Evolutionary conservation across 1,140 invertebrate species (phyloP), one percentile per base, ranked within the genome.

Genomic region (Acarapis woodi): DNA sequence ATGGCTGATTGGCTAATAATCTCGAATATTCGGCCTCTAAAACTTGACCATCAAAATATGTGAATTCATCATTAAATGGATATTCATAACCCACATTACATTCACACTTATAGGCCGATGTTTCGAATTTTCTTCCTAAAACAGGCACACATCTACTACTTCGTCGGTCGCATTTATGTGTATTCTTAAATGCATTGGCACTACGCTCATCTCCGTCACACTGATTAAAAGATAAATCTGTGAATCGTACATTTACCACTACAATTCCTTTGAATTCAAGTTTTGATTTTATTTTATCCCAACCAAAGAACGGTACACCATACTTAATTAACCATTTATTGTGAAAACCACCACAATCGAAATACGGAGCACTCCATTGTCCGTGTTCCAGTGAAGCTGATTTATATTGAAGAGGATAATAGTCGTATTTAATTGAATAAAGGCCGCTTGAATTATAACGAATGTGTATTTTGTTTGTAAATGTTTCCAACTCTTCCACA

Each of bases 41-140:
- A 15, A 87, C 61, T 59, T 94, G 85, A 0, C 87, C 87, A 56
- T 94, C 85, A 52, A 78, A 90, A 54, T 90, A 96, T 3, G 75
- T 90, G 47, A 76, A 85, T 3, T 66, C 59, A 57, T 85, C 82
- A 58, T 88, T 82, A 53, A 83, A 93, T 1, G 85, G 83, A 63
- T 93, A 96, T 53, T 96, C 88, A 51, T 70, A 96, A 19, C 85
- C 87, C 60, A 94, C 85, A 36, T 77, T 68, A 51, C 87, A 96
- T 53, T 93, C 83, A 56, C 88, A 96, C 59, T 96, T 94, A 59
- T 96, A 96, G n/a, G 80, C 80, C 35, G 85, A 85, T 10, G 69
- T 68, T 44, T 82, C 71, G 53, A 79, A 88, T 32, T 77, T 76
- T 52, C 80, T 65, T 12, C 83, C 82, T 45, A 76, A 65, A 41